Evolutionary conservation across 2,888 invertebrate genomes (phyloP).

Genomic region (Meteorus colon): DNA sequence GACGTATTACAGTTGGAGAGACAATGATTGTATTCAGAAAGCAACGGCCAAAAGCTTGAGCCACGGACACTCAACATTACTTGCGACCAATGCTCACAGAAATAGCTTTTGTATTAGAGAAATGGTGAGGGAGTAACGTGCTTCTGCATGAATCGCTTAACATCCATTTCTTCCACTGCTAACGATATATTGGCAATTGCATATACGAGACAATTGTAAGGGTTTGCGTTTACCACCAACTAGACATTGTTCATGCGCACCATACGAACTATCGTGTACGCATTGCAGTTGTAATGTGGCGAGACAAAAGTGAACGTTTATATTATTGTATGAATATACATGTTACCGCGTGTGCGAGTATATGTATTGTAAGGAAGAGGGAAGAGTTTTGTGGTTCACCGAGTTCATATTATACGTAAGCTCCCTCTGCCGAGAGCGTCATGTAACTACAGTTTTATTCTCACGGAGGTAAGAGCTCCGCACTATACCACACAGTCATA

Average conservation of each 20-base stretch:
- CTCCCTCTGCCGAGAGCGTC: slow-evolving; percentile 1
- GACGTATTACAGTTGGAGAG: slow-evolving; percentile 47
- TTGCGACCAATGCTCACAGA: not conserved
- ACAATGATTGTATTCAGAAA: slow-evolving; percentile 48
- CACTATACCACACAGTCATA: not conserved
- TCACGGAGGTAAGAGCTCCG: not conserved
- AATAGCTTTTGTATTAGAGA: not conserved
- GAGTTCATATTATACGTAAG: slow-evolving; percentile 61
- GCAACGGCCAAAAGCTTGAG: not conserved
- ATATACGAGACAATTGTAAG: slow-evolving; percentile 49
- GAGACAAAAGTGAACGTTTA: not conserved
- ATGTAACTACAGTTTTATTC: slow-evolving; percentile 23
- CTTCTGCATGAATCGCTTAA: slow-evolving; percentile 56
- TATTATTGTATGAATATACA: not conserved
- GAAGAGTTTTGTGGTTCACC: slow-evolving; percentile 54
- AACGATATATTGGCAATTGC: slow-evolving; percentile 66
- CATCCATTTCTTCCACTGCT: slow-evolving; percentile 61
- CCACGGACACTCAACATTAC: not conserved
- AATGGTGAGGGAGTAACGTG: not conserved
- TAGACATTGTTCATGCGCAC: slow-evolving; percentile 57
- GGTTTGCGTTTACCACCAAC: slow-evolving; percentile 44
- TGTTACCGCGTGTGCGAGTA: not conserved
- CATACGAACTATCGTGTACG: slow-evolving; percentile 58
- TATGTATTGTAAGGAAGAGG: slow-evolving; percentile 36
- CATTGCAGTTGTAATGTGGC: slow-evolving; percentile 71